phyloP scores from a whole-genome alignment of 2,888 invertebrate genomes.

The Mantis religiosa region DNA sequence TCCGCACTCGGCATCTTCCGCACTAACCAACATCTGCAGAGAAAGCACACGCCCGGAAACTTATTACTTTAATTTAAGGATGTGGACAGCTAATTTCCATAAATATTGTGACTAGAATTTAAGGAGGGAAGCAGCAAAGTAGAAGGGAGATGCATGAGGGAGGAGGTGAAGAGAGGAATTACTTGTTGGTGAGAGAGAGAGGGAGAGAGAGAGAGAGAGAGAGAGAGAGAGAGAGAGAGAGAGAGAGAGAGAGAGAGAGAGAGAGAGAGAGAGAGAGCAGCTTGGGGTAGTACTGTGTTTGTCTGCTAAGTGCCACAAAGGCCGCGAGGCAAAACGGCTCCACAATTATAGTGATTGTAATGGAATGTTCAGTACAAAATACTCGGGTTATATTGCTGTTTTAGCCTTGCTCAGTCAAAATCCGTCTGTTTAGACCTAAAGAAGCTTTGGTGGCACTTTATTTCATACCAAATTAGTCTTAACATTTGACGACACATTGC shows the following conservation, averaged over 20 bases:
- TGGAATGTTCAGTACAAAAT: background rate
- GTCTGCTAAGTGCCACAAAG: background rate
- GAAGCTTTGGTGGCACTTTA: no score
- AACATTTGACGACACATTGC: no score
- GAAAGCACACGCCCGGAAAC: constrained; percentile 7
- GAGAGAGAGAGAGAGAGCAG: background rate
- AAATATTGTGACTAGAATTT: constrained; percentile 31
- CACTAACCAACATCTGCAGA: constrained; percentile 11
- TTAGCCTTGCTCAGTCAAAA: no score
- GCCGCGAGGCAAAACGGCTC: background rate
- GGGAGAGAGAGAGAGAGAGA: background rate
- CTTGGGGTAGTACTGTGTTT: background rate
- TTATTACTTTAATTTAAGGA: constrained; percentile 37
- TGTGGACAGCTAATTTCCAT: constrained; percentile 38
- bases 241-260: background rate
- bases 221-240: background rate
- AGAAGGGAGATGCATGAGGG: background rate
- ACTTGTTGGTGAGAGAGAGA: background rate
- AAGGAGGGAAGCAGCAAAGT: constrained; percentile 7
- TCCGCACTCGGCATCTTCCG: background rate
- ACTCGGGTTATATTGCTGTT: background rate
- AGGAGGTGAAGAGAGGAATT: constrained; percentile 13
- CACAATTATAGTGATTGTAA: background rate
- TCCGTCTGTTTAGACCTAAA: no score
- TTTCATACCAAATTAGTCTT: no score